Percentiles rank a stretch among this genome's conserved stretches.
Evolutionary conservation across 2,888 invertebrate genomes (phyloP).

Genomic region (Thalpophila matura): DNA sequence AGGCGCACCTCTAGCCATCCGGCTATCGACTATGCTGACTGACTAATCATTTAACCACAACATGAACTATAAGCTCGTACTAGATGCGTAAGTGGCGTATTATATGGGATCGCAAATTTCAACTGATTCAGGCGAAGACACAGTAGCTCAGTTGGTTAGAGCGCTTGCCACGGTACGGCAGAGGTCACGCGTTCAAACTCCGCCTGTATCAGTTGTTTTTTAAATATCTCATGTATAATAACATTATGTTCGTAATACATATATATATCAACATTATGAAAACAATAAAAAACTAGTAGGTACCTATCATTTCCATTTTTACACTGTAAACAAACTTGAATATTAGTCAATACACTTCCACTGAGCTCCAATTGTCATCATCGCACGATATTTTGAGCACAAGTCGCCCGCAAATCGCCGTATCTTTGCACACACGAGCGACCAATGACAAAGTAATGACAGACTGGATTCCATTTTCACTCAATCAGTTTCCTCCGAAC

Average conservation of each 20-base stretch:
- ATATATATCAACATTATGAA: no score
- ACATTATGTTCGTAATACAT: no score
- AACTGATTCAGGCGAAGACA: no score
- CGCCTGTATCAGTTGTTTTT: no score
- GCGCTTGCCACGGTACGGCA: no score
- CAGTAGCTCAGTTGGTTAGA: no score
- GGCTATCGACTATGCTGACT: background rate
- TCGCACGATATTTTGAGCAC: constrained; percentile 45
- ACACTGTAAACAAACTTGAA: background rate
- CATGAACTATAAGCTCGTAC: background rate
- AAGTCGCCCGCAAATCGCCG: constrained; percentile 51
- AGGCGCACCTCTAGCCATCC: background rate
- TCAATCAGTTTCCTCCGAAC: constrained; percentile 55
- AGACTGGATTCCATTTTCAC: constrained; percentile 44
- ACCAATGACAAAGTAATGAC: constrained; percentile 66
- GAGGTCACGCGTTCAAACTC: no score
- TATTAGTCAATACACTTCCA: constrained; percentile 28
- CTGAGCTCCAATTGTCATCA: constrained; percentile 34
- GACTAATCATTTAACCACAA: background rate
- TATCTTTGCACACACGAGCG: constrained; percentile 65
- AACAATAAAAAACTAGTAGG: no score
- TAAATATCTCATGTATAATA: no score
- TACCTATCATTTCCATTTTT: background rate
- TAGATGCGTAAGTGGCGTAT: no score
- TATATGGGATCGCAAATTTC: no score